phyloP scores from a whole-genome alignment of 2,797 vertebrate genomes.

The Mus spretus region DNA sequence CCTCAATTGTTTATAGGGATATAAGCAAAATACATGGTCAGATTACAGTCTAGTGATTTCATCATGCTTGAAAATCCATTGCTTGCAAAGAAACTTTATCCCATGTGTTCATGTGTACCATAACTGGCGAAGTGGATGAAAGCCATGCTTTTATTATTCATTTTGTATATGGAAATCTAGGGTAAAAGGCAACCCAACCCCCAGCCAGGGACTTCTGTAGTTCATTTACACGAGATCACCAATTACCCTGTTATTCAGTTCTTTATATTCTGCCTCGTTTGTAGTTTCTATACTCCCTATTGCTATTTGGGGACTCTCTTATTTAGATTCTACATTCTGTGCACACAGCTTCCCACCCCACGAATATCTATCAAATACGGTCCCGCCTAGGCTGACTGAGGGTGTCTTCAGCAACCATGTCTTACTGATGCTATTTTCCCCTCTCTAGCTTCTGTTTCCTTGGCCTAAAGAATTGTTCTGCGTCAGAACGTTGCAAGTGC shows the following conservation, averaged over 20 bases:
- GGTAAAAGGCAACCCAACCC: not conserved
- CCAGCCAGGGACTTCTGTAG: not conserved
- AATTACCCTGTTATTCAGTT: not conserved
- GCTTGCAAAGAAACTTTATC: conserved; percentile 68
- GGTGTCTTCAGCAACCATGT: not conserved
- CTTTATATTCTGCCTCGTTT: not conserved
- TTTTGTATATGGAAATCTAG: not conserved
- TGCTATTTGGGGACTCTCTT: not conserved
- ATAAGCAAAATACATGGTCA: conserved; percentile 70
- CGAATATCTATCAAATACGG: fast-evolving
- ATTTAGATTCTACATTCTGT: not conserved
- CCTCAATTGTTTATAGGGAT: conserved; percentile 68
- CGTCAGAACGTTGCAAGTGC: not conserved
- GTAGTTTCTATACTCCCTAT: not conserved
- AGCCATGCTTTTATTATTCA: not conserved
- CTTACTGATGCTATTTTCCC: not conserved
- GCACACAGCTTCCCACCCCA: not conserved
- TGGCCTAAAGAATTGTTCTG: not conserved
- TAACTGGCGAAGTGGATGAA: conserved; percentile 67
- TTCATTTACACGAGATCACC: not conserved
- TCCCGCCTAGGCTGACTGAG: not conserved
- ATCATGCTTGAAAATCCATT: conserved; percentile 81
- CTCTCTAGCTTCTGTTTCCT: not conserved
- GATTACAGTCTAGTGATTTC: conserved; percentile 76
- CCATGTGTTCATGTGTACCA: conserved; percentile 56